Percentiles rank a stretch among this genome's conserved stretches.
Evolutionary conservation across 2,797 vertebrate species (phyloP).

Genomic region (Brachyrhaphis roseni): DNA sequence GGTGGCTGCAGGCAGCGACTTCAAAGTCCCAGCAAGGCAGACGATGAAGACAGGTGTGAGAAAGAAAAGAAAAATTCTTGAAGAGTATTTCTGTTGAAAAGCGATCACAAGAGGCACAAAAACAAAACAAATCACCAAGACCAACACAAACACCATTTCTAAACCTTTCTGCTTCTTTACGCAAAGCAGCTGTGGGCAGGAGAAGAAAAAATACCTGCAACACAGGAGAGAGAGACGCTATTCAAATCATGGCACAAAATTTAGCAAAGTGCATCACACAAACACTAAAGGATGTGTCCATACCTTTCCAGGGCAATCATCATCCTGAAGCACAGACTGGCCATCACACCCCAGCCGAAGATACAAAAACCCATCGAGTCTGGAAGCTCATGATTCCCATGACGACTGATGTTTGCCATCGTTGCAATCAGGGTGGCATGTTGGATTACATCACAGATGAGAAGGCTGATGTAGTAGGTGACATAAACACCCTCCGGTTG

Average conservation of each 20-base stretch:
- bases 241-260: too few species aligned
- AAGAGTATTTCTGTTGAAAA: background rate
- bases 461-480: background rate
- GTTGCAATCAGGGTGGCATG: background rate
- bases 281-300: too few species aligned
- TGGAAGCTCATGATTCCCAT: too few species aligned
- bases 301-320: background rate
- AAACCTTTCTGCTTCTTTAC: background rate
- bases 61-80: background rate
- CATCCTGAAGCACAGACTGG: background rate
- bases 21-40: conserved; percentile 1
- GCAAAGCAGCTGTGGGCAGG: background rate
- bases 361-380: background rate
- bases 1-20: background rate
- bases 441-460: background rate
- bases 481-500: background rate
- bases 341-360: background rate
- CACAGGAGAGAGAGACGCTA: background rate
- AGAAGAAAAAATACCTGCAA: background rate
- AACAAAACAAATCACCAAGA: background rate
- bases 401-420: too few species aligned
- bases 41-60: background rate
- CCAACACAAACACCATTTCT: background rate
- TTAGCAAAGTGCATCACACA: background rate
- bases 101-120: background rate